Base-by-base conservation (phyloP, 2,888 invertebrate genomes). In the Loripinus fragilis region DNA sequence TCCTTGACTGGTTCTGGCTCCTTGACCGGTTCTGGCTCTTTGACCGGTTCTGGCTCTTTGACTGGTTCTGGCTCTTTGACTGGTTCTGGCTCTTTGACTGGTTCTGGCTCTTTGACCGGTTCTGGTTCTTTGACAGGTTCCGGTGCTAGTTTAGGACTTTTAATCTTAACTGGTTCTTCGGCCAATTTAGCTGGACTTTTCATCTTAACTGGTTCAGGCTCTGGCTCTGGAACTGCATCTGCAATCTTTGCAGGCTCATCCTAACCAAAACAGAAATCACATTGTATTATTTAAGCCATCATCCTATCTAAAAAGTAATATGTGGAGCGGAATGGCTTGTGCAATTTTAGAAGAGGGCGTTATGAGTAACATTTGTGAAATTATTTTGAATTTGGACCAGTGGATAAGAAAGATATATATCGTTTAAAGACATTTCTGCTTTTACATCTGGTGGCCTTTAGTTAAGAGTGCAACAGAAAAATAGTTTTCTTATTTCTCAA, bases 201-300 rank as follows among this genome's bases (percentile, higher is more conserved):
- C 33, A 48, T 45, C 7, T 41, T 64, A 20, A 30, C 41, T 42
- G 64, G 45, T 35, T 76, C 77, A 25, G 77, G 69, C 28, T 76
- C 77, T 25, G 77, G 69, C 33, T 77, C 79, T 50, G 78, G 71
- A 23, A 82, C 79, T 35, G 78, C 65, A 48, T 81, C 81, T 55
- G 75, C n/a, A 23, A 71, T 38, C n/a, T 72, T 68, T 68, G 60
- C 67, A 17, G 79, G 65, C 30, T 75, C 73, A 35, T 33, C 52
- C 33, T 50, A 17, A n/a, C 28, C 20, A 25, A 25, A 60, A 60
- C 2, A 23, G 7, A 60, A 60, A 52, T 38, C n/a, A n/a, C n/a
- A n/a, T n/a, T n/a, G n/a, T n/a, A n/a, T n/a, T n/a, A n/a, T n/a
- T n/a, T n/a, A n/a, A n/a, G n/a, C n/a, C n/a, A n/a, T n/a, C n/a